Evolutionary conservation across 2,888 invertebrate species (phyloP), one percentile per base, ranked within the genome.

Genomic region (Piscicola geometra): DNA sequence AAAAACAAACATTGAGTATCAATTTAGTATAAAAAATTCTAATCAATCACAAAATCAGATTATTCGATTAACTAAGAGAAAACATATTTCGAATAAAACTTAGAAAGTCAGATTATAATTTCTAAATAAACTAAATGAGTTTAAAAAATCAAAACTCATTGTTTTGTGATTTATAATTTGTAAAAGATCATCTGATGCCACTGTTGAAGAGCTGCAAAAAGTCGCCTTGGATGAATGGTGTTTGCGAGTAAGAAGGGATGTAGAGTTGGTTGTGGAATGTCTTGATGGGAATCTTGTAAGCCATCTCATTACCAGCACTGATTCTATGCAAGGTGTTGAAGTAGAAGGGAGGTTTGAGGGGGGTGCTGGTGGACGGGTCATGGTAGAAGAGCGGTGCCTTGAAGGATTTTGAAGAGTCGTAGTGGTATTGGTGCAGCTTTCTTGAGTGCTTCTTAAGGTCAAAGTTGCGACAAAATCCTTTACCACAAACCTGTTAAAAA

Each of bases 371-470:
- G 60, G 60, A 3, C 60, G 5, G 50, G 71, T 28, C 47, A 5
- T 50, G 36, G 50, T 71, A 28, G 71, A 28, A 41, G 18, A 18
- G 18, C 28, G 71, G 50, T 41, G 71, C 25, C 30, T 50, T 50
- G 50, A 32, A 1, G 9, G 33, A 56, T 35, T 33, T 52, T n/a
- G 75, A 35, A 41, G 32, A 1, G n/a, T 36, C 52, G 69, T n/a
- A 41, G 33, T 35, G 32, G 52, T 56, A 60, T 66, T 73, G 73
- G 28, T 73, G 73, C 56, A 73, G 64, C 30, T 73, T 98, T 73
- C 98, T 88, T 87, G 96, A 93, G 85, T 99, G 98, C 84, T 99
- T 99, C 87, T 98, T 98, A 75, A 98, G 88, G 85, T 98, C 98
- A 82, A 98, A 98, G 86, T 99, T 99, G 79, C 98, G 89, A 84